These are phyloP conservation scores for Micropoecilia bifurca DNA, from an alignment of 2,797 vertebrate genomes.

Conservation along the genomic window DNA sequence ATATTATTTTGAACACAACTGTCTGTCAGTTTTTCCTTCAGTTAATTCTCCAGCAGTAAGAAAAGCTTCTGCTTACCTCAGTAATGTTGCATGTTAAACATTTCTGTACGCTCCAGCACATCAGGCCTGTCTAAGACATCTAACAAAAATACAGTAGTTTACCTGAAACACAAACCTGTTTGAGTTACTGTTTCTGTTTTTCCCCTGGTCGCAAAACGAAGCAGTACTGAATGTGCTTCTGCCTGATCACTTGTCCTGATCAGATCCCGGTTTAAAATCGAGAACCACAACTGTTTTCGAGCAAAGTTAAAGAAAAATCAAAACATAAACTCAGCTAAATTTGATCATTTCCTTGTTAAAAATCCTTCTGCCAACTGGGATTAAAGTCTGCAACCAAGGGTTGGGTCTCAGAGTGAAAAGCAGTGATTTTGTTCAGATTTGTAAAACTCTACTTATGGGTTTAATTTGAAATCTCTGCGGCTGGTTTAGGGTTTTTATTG, in stretches of 20 bases:
- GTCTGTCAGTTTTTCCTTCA: slow-evolving; percentile 47
- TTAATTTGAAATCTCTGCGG: neutral
- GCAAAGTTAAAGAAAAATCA: neutral
- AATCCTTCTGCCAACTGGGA: neutral
- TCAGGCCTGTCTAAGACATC: slow-evolving; percentile 53
- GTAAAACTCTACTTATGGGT: neutral
- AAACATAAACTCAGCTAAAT: neutral
- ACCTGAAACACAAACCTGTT: slow-evolving; percentile 27
- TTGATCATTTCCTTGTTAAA: neutral
- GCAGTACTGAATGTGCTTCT: neutral
- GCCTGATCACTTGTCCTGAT: neutral
- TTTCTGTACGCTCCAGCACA: slow-evolving; percentile 40
- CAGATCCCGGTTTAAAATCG: neutral
- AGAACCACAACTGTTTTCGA: neutral
- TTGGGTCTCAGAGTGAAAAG: neutral
- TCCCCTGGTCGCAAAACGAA: neutral
- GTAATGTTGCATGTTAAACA: slow-evolving; percentile 47
- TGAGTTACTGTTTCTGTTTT: neutral
- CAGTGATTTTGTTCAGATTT: neutral
- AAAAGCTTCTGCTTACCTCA: slow-evolving; percentile 55
- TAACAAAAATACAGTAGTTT: slow-evolving; percentile 74
- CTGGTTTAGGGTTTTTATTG: neutral
- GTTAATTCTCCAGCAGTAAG: slow-evolving; percentile 33
- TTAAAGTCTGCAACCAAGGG: neutral
- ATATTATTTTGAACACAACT: slow-evolving; percentile 4